Percentiles rank a stretch among this genome's conserved stretches.
phyloP scores from a whole-genome alignment of 2,113 vertebrate species.

The Isurus oxyrinchus region DNA sequence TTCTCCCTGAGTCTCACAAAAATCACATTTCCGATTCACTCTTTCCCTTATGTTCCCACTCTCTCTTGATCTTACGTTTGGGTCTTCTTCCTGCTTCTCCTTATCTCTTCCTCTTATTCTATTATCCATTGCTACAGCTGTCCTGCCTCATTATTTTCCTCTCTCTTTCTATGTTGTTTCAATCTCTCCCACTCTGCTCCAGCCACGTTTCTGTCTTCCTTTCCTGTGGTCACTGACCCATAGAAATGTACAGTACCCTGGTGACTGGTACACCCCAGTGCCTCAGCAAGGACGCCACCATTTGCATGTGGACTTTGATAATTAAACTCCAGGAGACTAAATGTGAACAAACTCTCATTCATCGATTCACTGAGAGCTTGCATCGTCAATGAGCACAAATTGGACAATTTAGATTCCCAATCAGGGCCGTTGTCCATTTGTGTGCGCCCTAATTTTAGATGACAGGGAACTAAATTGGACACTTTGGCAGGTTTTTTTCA shows the following conservation, averaged over 20 bases:
- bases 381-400: no score
- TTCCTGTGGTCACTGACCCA: not conserved
- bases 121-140: not conserved
- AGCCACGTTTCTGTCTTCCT: not conserved
- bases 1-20: not conserved
- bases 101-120: not conserved
- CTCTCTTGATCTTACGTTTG: not conserved
- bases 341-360: not conserved
- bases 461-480: no score
- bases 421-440: no score
- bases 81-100: not conserved
- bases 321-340: not conserved
- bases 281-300: not conserved
- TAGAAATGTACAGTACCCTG: not conserved
- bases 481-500: no score
- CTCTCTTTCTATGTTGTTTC: not conserved
- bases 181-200: not conserved
- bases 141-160: not conserved
- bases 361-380: no score
- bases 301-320: not conserved
- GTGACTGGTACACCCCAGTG: not conserved
- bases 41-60: not conserved
- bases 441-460: no score
- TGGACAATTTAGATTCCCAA: no score
- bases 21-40: not conserved